Conservation (phyloP, 2,797 vertebrate species). For the Helarctos malayanus region DNA sequence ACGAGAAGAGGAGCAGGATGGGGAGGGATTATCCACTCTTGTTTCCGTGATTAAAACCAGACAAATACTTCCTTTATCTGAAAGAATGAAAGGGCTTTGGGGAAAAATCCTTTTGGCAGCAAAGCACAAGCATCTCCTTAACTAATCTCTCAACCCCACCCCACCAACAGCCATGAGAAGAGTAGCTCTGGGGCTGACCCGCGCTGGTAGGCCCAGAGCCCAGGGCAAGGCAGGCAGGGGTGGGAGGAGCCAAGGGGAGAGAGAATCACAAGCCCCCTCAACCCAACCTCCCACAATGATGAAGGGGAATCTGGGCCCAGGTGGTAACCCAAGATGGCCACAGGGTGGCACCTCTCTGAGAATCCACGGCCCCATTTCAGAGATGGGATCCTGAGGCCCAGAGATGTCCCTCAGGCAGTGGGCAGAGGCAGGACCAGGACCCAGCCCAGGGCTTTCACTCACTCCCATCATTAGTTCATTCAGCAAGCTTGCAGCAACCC, state of each 20-base stretch:
- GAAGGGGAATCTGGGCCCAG: background rate
- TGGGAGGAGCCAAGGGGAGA: background rate
- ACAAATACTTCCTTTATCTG: slow-evolving; percentile 79
- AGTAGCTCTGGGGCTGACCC: background rate
- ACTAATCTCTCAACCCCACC: slow-evolving; percentile 24
- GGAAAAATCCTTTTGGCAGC: slow-evolving; percentile 74
- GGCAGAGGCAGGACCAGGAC: background rate
- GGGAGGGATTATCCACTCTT: slow-evolving; percentile 73
- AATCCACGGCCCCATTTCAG: background rate
- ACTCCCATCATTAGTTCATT: background rate
- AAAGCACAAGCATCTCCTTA: slow-evolving; percentile 69
- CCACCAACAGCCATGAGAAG: background rate
- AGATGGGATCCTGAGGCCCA: background rate
- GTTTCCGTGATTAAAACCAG: slow-evolving; percentile 80
- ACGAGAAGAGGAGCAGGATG: background rate
- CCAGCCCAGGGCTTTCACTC: background rate
- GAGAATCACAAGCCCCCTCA: background rate
- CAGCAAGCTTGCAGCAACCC: background rate
- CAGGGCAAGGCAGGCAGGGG: background rate
- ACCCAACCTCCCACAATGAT: fast-evolving
- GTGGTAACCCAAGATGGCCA: background rate
- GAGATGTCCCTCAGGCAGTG: background rate
- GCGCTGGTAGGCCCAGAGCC: background rate
- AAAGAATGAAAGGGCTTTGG: slow-evolving; percentile 75
- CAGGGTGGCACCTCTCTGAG: background rate